phyloP scores from a whole-genome alignment of 2,888 invertebrate species.

The Vesta saturnalis region DNA sequence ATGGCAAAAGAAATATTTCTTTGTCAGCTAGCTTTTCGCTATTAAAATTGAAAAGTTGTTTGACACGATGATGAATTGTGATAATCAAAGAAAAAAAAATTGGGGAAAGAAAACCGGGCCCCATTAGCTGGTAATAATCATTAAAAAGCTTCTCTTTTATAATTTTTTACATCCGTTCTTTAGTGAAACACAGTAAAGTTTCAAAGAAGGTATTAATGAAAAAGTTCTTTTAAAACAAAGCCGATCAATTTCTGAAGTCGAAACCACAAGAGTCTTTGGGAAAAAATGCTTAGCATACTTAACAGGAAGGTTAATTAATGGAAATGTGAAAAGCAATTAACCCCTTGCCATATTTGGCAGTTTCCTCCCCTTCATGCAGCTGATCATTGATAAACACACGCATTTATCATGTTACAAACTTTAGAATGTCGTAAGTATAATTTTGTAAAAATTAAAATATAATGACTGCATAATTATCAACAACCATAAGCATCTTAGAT shows the following conservation, averaged over 20 bases:
- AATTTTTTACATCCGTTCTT: neutral
- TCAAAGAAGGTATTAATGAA: neutral
- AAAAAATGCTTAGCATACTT: neutral
- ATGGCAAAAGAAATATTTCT: neutral
- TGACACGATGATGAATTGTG: neutral
- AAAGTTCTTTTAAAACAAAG: slow-evolving; percentile 1
- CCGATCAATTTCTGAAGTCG: neutral
- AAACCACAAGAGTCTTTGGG: too few species aligned
- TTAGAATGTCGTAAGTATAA: neutral
- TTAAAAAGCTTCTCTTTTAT: neutral
- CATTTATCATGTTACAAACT: too few species aligned
- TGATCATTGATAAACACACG: neutral
- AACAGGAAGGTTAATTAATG: neutral
- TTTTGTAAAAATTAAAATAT: neutral
- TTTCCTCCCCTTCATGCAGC: too few species aligned
- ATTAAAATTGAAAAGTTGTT: neutral
- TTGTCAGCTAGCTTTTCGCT: neutral
- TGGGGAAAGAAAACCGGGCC: neutral
- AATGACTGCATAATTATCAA: slow-evolving; percentile 7
- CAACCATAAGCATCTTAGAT: slow-evolving; percentile 18
- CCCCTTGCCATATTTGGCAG: too few species aligned
- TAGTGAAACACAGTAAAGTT: neutral
- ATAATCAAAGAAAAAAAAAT: too few species aligned
- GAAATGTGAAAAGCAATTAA: neutral
- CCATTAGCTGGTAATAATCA: neutral